These are phyloP conservation scores for Agrotis segetum DNA, from an alignment of 2,888 invertebrate species.

Conservation along the genomic window DNA sequence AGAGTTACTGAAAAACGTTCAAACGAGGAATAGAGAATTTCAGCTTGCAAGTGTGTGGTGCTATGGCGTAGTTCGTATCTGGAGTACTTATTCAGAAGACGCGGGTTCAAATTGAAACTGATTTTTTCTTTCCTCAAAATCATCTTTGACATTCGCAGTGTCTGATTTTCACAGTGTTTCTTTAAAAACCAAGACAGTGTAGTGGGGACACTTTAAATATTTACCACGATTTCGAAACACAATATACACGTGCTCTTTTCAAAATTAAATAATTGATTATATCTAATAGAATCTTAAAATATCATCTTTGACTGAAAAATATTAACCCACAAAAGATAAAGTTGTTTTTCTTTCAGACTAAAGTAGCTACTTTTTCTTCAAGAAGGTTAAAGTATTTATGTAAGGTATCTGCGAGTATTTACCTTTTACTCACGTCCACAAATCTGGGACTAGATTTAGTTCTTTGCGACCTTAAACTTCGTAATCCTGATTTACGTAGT, in stretches of 20 bases:
- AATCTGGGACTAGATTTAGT: conserved; percentile 27
- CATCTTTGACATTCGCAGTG: no score
- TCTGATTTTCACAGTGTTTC: no score
- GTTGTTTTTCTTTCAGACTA: neutral
- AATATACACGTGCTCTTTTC: no score
- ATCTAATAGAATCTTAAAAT: neutral
- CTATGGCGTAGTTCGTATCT: no score
- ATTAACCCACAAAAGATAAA: neutral
- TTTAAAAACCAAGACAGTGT: no score
- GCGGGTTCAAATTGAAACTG: no score
- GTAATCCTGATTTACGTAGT: conserved; percentile 38
- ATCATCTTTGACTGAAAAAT: neutral
- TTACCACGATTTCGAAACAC: neutral
- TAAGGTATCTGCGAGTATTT: neutral
- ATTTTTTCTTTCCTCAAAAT: no score
- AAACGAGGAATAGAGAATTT: no score
- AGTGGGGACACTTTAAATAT: no score
- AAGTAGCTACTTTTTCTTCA: conserved; percentile 7
- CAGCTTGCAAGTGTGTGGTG: no score
- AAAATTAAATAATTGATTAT: neutral
- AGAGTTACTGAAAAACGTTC: no score
- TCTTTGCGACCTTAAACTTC: conserved; percentile 13
- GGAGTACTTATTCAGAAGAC: no score
- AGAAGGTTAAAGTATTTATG: neutral
- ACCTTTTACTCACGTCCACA: conserved; percentile 19